A percentile compares a stretch with the other conserved stretches of the same genome.
phyloP scores from a whole-genome alignment of 30 jellyfish, hydroid and myxozoan species.

The Mastigias papua region DNA sequence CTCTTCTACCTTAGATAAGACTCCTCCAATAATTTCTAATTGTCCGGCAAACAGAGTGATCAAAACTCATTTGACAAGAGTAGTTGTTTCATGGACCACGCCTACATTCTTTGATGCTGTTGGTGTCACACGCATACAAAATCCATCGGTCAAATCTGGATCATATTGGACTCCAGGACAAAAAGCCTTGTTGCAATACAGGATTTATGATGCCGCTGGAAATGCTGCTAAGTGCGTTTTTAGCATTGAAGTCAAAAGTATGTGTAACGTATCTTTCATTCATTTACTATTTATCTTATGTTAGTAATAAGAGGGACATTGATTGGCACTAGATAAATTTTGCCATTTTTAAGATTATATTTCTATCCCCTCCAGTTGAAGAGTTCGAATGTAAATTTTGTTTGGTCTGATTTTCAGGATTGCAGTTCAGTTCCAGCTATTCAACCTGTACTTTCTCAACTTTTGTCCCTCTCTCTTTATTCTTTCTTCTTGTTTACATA shows the following conservation, averaged over 20 bases:
- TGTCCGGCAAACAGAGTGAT: constrained; percentile 85
- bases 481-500: too few species aligned
- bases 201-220: constrained; percentile 90
- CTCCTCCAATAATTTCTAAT: constrained; percentile 80
- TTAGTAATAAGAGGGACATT: too few species aligned
- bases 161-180: constrained; percentile 77
- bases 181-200: constrained; percentile 69
- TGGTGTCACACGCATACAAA: constrained; percentile 76
- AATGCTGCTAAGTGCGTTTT: constrained; percentile 85
- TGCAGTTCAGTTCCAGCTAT: too few species aligned
- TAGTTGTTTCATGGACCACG: constrained; percentile 77
- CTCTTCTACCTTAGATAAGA: constrained; percentile 31
- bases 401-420: too few species aligned
- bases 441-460: too few species aligned
- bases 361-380: too few species aligned
- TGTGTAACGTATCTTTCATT: constrained; percentile 1
- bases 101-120: constrained; percentile 93
- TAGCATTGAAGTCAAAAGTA: constrained; percentile 86
- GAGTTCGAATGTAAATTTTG: too few species aligned
- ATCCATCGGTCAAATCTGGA: constrained; percentile 82
- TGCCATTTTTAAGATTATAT: too few species aligned
- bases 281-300: background rate
- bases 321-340: too few species aligned
- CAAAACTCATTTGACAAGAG: constrained; percentile 14
- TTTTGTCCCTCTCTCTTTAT: too few species aligned